A percentile compares a stretch with the other conserved stretches of the same genome.
phyloP scores from a whole-genome alignment of 2,888 invertebrate species.

The Quadroppia sp. region DNA sequence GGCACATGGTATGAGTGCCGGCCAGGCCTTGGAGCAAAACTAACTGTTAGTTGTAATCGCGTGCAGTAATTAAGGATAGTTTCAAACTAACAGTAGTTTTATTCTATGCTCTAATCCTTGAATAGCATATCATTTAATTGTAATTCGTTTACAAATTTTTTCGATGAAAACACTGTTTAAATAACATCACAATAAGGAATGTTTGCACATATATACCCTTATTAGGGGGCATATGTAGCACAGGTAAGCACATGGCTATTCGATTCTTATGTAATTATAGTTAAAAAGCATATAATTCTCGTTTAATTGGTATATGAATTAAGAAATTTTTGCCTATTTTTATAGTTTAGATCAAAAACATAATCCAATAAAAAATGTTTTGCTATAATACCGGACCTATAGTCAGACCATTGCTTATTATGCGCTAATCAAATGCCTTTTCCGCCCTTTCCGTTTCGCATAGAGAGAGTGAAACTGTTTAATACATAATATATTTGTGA shows the following conservation, averaged over 20 bases:
- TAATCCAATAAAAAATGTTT: too few species aligned
- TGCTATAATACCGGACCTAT: neutral
- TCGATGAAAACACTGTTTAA: neutral
- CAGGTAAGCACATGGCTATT: neutral
- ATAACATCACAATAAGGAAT: neutral
- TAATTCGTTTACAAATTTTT: neutral
- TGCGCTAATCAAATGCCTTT: slow-evolving; percentile 9
- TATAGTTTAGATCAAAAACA: too few species aligned
- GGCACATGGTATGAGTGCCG: neutral
- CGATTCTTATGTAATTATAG: too few species aligned
- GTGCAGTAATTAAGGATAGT: neutral
- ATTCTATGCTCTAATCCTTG: neutral
- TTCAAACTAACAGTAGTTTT: slow-evolving; percentile 1
- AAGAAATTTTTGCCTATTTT: neutral
- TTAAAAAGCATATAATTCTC: neutral
- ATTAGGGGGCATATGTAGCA: neutral
- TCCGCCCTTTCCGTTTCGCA: slow-evolving; percentile 29
- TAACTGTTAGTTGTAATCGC: neutral
- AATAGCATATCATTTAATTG: neutral
- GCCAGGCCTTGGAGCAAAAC: slow-evolving; percentile 5
- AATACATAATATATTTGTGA: slow-evolving; percentile 17
- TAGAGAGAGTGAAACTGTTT: neutral
- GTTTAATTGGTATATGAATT: neutral
- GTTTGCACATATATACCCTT: neutral
- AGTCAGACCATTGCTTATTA: slow-evolving; percentile 3